Conservation (phyloP, 2,888 invertebrate species). For the Acanthoscelides obtectus region DNA sequence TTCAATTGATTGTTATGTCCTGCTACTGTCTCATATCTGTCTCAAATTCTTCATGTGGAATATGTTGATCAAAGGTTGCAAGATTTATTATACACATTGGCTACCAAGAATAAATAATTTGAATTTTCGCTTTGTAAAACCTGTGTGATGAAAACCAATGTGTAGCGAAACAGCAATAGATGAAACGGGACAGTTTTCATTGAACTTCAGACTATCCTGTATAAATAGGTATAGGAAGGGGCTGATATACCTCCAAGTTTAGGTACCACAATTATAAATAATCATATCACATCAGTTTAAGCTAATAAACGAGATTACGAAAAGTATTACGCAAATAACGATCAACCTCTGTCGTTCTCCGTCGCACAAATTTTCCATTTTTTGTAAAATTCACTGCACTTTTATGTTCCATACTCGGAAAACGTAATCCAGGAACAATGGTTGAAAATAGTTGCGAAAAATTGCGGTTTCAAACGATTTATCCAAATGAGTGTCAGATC, state of each 20-base stretch:
- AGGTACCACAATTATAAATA: conserved; percentile 40
- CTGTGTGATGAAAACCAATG: background rate
- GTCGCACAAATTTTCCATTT: background rate
- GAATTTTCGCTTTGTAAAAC: background rate
- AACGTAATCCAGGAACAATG: too few relatives aligned
- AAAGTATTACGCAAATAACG: conserved; percentile 28
- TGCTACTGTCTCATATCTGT: too few relatives aligned
- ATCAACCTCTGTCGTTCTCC: conserved; percentile 19
- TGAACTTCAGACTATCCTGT: background rate
- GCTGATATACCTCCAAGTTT: conserved; percentile 22
- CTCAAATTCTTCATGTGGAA: too few relatives aligned
- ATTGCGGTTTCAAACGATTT: too few relatives aligned
- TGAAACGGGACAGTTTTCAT: background rate
- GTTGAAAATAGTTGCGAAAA: too few relatives aligned
- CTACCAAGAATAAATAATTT: background rate
- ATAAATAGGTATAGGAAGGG: conserved; percentile 15
- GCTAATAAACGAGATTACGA: conserved; percentile 28
- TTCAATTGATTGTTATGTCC: too few relatives aligned
- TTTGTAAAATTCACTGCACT: background rate
- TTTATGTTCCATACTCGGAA: too few relatives aligned
- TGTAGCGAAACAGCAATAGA: background rate
- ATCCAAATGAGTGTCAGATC: too few relatives aligned
- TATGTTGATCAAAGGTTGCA: too few relatives aligned
- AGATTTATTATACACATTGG: too few relatives aligned
- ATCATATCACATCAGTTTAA: conserved; percentile 40